Evolutionary conservation across 2,888 invertebrate species (phyloP).

Genomic region (Mythimna albipuncta): DNA sequence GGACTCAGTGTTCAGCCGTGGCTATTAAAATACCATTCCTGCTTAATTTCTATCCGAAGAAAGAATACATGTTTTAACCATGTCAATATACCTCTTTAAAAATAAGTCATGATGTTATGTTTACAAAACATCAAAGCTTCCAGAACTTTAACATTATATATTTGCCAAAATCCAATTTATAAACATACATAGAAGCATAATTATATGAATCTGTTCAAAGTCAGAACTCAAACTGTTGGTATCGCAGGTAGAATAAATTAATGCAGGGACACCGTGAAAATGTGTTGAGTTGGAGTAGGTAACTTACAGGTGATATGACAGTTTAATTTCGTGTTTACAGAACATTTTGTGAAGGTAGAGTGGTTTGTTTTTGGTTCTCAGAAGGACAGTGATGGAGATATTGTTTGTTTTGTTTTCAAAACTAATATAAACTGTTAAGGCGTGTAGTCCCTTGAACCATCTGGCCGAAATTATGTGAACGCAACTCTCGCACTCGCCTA

Average conservation of each 20-base stretch:
- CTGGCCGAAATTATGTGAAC: too few species aligned
- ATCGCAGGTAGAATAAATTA: constrained; percentile 88
- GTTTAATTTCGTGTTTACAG: background rate
- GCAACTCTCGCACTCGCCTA: too few species aligned
- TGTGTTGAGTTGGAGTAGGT: constrained; percentile 37
- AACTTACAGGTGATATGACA: constrained; percentile 26
- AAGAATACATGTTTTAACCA: too few species aligned
- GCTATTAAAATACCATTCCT: too few species aligned
- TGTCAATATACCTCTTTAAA: background rate
- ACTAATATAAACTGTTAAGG: background rate
- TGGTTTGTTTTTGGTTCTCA: background rate
- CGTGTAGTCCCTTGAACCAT: too few species aligned
- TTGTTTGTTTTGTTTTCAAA: background rate
- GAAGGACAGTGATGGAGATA: background rate
- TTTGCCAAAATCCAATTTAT: constrained; percentile 38
- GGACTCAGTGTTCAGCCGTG: too few species aligned
- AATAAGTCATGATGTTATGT: background rate
- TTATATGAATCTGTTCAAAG: constrained; percentile 77
- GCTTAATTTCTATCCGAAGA: too few species aligned
- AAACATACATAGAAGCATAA: constrained; percentile 55
- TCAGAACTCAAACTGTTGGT: constrained; percentile 81
- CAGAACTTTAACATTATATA: constrained; percentile 30
- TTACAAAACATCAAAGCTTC: background rate
- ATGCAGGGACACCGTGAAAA: constrained; percentile 76
- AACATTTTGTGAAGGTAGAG: background rate